phyloP scores from a whole-genome alignment of 2,113 vertebrate genomes.

The Chaenogobius annularis region DNA sequence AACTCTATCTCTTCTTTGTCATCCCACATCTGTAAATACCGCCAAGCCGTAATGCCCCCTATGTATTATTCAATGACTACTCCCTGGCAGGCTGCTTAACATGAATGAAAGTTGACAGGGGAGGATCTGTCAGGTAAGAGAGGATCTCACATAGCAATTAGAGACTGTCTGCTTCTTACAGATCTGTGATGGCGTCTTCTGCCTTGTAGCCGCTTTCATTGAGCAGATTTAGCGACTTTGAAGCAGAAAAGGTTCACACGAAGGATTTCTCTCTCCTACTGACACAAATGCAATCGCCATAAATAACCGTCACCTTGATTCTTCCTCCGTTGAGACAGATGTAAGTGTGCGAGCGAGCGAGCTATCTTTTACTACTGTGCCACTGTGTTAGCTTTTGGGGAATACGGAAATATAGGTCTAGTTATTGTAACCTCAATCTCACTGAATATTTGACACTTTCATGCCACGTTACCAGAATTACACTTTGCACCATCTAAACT shows the following conservation, averaged over 20 bases:
- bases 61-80: slow-evolving; percentile 67
- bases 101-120: slow-evolving; percentile 58
- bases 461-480: not conserved
- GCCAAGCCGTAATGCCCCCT: slow-evolving; percentile 51
- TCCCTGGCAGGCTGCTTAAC: slow-evolving; percentile 50
- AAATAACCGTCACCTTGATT: slow-evolving; percentile 36
- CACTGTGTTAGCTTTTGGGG: not conserved
- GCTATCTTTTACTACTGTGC: slow-evolving; percentile 3
- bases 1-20: slow-evolving; percentile 45
- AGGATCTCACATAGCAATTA: slow-evolving; percentile 65
- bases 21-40: slow-evolving; percentile 40
- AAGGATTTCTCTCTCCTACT: slow-evolving; percentile 22
- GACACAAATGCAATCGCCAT: slow-evolving; percentile 16
- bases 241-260: slow-evolving; percentile 17
- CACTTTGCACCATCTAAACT: not conserved
- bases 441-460: not conserved
- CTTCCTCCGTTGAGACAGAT: slow-evolving; percentile 8
- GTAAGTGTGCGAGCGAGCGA: not conserved
- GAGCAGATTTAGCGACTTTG: slow-evolving; percentile 47
- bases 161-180: slow-evolving; percentile 50
- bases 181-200: slow-evolving; percentile 36
- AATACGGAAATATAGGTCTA: not conserved
- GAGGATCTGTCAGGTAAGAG: slow-evolving; percentile 56
- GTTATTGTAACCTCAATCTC: not conserved
- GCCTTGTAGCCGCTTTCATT: slow-evolving; percentile 23